These are phyloP conservation scores for Rafetus swinhoei DNA, from an alignment of 2,113 vertebrate genomes.

Conservation along the genomic window DNA sequence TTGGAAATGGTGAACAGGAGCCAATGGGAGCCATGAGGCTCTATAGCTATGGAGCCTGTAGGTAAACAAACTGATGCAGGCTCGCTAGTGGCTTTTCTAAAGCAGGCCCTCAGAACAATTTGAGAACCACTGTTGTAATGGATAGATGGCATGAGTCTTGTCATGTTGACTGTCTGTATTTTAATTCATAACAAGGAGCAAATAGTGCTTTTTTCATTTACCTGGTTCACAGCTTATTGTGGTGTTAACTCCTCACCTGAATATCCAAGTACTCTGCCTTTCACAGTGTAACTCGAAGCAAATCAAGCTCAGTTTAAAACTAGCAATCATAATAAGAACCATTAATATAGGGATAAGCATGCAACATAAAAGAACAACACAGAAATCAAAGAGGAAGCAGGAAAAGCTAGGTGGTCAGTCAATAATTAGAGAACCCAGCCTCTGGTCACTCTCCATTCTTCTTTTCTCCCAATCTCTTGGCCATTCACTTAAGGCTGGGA, in stretches of 20 bases:
- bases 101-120: no score
- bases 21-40: no score
- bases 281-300: background rate
- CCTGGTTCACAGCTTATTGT: background rate
- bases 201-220: background rate
- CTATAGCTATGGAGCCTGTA: no score
- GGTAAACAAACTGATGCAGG: no score
- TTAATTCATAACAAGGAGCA: background rate
- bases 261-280: background rate
- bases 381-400: background rate
- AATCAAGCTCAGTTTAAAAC: background rate
- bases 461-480: background rate
- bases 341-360: background rate
- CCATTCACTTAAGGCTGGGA: background rate
- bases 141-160: background rate
- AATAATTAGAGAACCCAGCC: background rate
- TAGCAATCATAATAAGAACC: background rate
- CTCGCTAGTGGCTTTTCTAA: no score
- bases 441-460: background rate
- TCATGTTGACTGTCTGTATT: background rate
- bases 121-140: background rate
- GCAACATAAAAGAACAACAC: background rate
- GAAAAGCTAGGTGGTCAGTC: background rate
- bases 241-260: background rate
- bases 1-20: no score